Evolutionary conservation across 1,140 invertebrate species (phyloP).

Genomic region (Lepidostoma basale): DNA sequence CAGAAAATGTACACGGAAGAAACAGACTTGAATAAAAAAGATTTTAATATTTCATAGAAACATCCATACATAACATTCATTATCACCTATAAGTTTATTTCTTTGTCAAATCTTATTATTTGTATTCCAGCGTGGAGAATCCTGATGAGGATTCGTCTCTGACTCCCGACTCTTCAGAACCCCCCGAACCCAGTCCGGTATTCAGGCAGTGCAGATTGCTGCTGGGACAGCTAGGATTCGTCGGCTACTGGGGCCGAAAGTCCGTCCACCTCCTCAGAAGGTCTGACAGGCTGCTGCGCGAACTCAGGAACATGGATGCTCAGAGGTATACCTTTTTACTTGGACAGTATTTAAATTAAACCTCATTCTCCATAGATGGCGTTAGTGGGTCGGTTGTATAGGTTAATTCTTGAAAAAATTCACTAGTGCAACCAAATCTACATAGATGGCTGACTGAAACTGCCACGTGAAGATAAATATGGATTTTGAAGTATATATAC

Average conservation of each 20-base stretch:
- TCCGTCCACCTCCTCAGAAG: slow-evolving; percentile 88
- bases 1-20: too few relatives aligned
- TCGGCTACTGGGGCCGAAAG: slow-evolving; percentile 86
- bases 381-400: too few relatives aligned
- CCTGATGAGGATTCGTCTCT: slow-evolving; percentile 49
- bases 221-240: slow-evolving; percentile 87
- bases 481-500: too few relatives aligned
- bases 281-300: slow-evolving; percentile 87
- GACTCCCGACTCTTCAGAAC: slow-evolving; percentile 24
- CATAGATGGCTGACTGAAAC: too few relatives aligned
- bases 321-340: slow-evolving; percentile 65
- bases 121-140: slow-evolving; percentile 43
- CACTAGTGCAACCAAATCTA: too few relatives aligned
- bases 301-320: slow-evolving; percentile 90
- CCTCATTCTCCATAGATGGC: too few relatives aligned
- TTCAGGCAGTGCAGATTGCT: slow-evolving; percentile 88
- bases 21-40: too few relatives aligned
- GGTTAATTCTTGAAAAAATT: too few relatives aligned
- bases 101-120: neutral
- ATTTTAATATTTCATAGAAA: neutral
- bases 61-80: neutral
- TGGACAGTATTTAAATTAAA: too few relatives aligned
- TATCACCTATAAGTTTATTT: neutral
- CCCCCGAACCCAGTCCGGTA: slow-evolving; percentile 42
- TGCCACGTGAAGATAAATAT: too few relatives aligned